phyloP scores from a whole-genome alignment of 2,888 invertebrate species.

The Stegophylla sp. region DNA sequence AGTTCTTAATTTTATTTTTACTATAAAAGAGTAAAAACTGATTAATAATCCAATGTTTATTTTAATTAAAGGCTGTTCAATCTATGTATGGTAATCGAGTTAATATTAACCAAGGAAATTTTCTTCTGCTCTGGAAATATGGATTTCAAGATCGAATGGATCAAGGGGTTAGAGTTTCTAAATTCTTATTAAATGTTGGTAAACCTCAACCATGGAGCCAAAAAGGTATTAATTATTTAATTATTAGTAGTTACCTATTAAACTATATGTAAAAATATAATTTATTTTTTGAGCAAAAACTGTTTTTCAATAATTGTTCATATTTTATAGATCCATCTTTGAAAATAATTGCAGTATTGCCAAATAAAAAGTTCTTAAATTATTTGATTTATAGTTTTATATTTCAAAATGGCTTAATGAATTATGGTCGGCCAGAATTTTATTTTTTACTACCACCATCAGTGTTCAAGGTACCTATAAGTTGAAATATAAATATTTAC shows the following conservation, averaged over 20 bases:
- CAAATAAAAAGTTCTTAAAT: conserved; percentile 49
- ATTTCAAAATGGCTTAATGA: conserved; percentile 52
- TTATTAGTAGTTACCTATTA: not conserved
- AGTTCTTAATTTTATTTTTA: not conserved
- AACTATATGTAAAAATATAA: not conserved
- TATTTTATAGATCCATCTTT: conserved; percentile 1
- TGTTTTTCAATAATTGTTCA: not conserved
- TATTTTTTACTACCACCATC: conserved; percentile 53
- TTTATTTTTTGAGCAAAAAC: not conserved
- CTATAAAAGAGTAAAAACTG: not conserved
- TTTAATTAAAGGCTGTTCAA: conserved; percentile 11
- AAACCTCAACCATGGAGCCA: conserved; percentile 21
- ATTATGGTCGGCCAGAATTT: conserved; percentile 53
- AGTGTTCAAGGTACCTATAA: conserved; percentile 42
- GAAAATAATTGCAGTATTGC: conserved; percentile 42
- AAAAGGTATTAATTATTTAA: conserved; percentile 7
- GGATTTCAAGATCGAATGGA: conserved; percentile 50
- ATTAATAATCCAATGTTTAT: not conserved
- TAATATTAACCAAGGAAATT: conserved; percentile 27
- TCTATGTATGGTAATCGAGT: conserved; percentile 14
- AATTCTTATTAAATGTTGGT: conserved; percentile 14
- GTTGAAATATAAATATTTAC: not conserved
- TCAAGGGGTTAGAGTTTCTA: conserved; percentile 34
- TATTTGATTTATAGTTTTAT: conserved; percentile 53
- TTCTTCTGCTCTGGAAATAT: conserved; percentile 44